These are phyloP conservation scores for Scolanthus callimorphus DNA, from an alignment of 92 coral and sea anemone genomes.

Conservation along the genomic window DNA sequence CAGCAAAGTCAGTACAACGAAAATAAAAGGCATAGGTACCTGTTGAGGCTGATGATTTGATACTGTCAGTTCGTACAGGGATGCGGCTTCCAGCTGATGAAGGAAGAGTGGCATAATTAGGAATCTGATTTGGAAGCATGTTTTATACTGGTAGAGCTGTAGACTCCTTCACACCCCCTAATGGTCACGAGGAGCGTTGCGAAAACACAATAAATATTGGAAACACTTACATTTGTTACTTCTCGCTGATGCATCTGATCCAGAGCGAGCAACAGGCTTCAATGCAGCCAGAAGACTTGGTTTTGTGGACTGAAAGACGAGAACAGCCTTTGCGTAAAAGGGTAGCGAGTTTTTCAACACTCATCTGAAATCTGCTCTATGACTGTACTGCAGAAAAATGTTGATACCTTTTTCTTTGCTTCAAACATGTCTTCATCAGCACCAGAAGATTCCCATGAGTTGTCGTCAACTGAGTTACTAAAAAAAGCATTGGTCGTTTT, in stretches of 20 bases:
- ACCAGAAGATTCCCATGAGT: constrained; percentile 88
- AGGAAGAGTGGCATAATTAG: too few species aligned
- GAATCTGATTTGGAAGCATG: neutral
- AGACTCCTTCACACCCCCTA: too few species aligned
- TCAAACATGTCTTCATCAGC: constrained; percentile 69
- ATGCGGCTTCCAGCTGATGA: constrained; percentile 73
- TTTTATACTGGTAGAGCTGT: too few species aligned
- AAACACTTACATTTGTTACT: constrained; percentile 66
- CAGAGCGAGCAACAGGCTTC: constrained; percentile 62
- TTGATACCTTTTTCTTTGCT: constrained; percentile 78
- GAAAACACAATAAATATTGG: too few species aligned
- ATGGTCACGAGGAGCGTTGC: too few species aligned
- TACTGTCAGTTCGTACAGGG: constrained; percentile 60
- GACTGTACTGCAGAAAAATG: too few species aligned
- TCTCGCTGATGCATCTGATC: constrained; percentile 64
- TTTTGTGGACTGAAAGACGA: constrained; percentile 29
- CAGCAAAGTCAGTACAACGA: too few species aligned
- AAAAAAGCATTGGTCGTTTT: constrained; percentile 12
- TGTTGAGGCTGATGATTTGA: constrained; percentile 41
- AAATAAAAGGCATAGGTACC: constrained; percentile 37
- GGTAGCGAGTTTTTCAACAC: too few species aligned
- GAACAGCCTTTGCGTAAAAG: too few species aligned
- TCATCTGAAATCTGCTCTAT: too few species aligned
- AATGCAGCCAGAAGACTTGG: constrained; percentile 85
- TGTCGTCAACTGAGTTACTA: constrained; percentile 83